Evolutionary conservation across 2,888 invertebrate genomes (phyloP).

Genomic region (Lathronympha strigana): DNA sequence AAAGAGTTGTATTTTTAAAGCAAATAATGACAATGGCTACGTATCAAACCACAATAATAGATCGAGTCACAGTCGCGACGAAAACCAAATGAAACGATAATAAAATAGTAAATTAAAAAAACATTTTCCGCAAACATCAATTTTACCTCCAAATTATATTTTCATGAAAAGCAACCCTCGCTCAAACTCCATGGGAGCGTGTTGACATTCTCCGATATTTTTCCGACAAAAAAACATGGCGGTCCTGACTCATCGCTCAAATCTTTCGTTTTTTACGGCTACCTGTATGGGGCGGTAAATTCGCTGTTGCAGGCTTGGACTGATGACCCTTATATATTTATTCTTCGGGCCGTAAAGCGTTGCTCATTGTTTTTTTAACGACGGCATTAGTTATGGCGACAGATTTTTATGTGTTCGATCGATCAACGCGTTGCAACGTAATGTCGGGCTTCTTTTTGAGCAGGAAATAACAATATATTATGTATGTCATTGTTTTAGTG

Average conservation of each 20-base stretch:
- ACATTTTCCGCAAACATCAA: constrained; percentile 34
- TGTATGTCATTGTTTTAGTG: too few species aligned
- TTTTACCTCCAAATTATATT: constrained; percentile 40
- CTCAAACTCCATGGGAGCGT: constrained; percentile 24
- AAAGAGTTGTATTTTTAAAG: not conserved
- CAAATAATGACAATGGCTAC: not conserved
- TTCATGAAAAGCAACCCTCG: constrained; percentile 39
- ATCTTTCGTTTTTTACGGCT: constrained; percentile 41
- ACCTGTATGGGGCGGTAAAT: constrained; percentile 35
- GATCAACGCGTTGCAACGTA: constrained; percentile 3
- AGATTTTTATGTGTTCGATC: constrained; percentile 17
- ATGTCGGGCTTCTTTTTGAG: not conserved
- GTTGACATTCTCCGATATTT: constrained; percentile 40
- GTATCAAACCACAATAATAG: constrained; percentile 3
- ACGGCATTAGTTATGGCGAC: constrained; percentile 6
- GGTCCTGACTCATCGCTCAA: constrained; percentile 34
- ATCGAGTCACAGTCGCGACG: not conserved
- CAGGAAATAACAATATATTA: not conserved
- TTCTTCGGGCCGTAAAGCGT: constrained; percentile 22
- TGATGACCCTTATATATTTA: constrained; percentile 40
- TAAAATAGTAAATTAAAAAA: constrained; percentile 40
- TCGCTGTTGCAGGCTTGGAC: constrained; percentile 8
- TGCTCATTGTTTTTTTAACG: constrained; percentile 28
- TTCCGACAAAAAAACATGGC: constrained; percentile 39
- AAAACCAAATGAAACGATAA: constrained; percentile 24